Percentiles rank a stretch among this genome's conserved stretches.
Conservation (phyloP, 2,113 vertebrate genomes). For the Rhipidura dahli region DNA sequence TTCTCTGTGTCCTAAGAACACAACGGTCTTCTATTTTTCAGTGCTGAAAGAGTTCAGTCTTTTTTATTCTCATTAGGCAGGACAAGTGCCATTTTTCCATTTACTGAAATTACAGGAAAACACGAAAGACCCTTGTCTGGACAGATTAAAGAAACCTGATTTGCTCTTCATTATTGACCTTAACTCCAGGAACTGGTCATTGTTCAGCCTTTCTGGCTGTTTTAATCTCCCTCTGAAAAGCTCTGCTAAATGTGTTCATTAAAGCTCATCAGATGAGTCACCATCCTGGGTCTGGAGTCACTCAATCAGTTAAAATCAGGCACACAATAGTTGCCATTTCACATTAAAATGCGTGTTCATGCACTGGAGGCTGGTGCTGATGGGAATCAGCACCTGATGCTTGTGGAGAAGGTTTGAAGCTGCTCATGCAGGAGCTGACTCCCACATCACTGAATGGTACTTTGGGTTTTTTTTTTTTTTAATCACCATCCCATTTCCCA, state of each 20-base stretch:
- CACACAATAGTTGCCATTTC: conserved; percentile 5
- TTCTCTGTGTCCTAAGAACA: not conserved
- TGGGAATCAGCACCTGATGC: not conserved
- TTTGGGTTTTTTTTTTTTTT: not conserved
- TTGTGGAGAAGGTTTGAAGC: not conserved
- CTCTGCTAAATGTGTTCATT: not conserved
- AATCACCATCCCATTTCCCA: not conserved
- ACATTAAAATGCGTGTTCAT: not conserved
- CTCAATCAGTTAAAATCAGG: not conserved
- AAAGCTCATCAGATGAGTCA: conserved; percentile 10
- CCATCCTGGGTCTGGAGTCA: not conserved
- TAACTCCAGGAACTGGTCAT: conserved; percentile 10
- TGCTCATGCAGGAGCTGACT: not conserved
- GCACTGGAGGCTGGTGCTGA: not conserved
- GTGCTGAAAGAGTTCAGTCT: not conserved
- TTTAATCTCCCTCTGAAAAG: conserved; percentile 20
- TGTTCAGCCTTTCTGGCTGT: conserved; percentile 21
- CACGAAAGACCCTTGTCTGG: not conserved
- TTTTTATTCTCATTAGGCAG: not conserved
- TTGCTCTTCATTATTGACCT: conserved; percentile 26
- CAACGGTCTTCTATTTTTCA: not conserved
- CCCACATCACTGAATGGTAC: not conserved
- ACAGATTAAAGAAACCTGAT: conserved; percentile 31
- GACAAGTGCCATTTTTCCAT: not conserved
- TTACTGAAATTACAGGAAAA: not conserved